Base-by-base conservation (phyloP, 2,888 invertebrate genomes). In the Hartigia nigra region DNA sequence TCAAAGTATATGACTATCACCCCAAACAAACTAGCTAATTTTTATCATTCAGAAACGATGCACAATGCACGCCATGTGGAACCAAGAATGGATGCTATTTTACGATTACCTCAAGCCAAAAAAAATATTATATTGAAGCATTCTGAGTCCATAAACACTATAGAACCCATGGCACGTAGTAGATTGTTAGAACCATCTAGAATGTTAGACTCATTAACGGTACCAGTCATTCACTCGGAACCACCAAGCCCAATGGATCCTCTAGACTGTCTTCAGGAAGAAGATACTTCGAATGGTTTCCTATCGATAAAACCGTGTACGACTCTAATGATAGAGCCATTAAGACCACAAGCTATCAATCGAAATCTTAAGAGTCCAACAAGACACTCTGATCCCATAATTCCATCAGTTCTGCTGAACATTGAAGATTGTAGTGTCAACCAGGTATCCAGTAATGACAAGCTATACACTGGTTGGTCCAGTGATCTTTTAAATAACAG, bases 191-290 rank as follows among this genome's bases (percentile, higher is more conserved):
- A 86, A 36, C 85, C 89, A 0, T 84, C 81, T 37, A 84, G 82
- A 31, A 74, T 87, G 35, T 84, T 82, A 80, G 85, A 88, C 12
- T 84, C 84, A 12, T 80, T 91, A 12, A 79, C 79, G 1, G 87
- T 90, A 2, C 91, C 91, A 3, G 85, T 83, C 4, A 87, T 89
- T 80, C 89, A 89, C 74, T 91, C 91, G 23, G 91, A 91, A 76
- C 91, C 91, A 1, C 88, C 90, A 4, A 91, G 90, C 81, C 91
- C 91, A 0, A 85, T 91, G 74, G 90, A 90, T 35, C 87, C 88
- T 1, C 83, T 88, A 23, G 86, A 84, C 4, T 84, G 88, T 0
- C 81, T 88, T 0, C 78, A 84, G 3, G 85, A 87, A 70, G 87
- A 89, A 70, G 82, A 82, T 3, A 12, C 75, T 32, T 1, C 37